Percentiles rank a stretch among this genome's conserved stretches.
Conservation (phyloP, 2,888 invertebrate species). For the Plebejus melissa region DNA sequence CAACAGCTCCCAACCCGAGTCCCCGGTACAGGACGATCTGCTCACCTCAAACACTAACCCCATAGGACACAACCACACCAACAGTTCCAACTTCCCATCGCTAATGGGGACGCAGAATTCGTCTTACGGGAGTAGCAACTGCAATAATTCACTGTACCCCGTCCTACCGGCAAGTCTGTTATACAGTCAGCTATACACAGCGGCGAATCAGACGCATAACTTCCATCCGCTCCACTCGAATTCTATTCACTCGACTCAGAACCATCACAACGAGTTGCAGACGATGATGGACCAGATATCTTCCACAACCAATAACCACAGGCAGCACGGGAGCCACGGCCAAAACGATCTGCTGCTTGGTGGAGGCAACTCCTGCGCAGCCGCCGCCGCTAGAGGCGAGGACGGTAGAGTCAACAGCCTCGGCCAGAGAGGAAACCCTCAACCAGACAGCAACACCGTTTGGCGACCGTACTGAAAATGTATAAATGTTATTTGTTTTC, state of each 20-base stretch:
- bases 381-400: constrained; percentile 77
- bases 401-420: constrained; percentile 78
- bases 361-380: constrained; percentile 78
- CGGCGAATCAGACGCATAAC: constrained; percentile 86
- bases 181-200: constrained; percentile 90
- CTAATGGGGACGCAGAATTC: constrained; percentile 81
- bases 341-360: constrained; percentile 73
- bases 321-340: constrained; percentile 66
- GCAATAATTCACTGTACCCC: constrained; percentile 86
- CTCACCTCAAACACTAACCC: constrained; percentile 82
- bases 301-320: constrained; percentile 80
- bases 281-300: constrained; percentile 88
- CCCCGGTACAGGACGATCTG: constrained; percentile 89
- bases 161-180: constrained; percentile 89
- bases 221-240: constrained; percentile 84
- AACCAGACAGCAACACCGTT: constrained; percentile 83
- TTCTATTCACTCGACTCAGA: constrained; percentile 81
- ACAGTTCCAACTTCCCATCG: constrained; percentile 82
- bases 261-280: constrained; percentile 84
- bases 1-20: constrained; percentile 90
- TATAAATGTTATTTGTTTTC: constrained; percentile 12
- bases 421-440: constrained; percentile 80
- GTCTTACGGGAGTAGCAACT: constrained; percentile 80
- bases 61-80: constrained; percentile 79
- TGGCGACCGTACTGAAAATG: constrained; percentile 86